Conservation (phyloP, 2,888 invertebrate species). For the Leptinotarsa peninsularis region DNA sequence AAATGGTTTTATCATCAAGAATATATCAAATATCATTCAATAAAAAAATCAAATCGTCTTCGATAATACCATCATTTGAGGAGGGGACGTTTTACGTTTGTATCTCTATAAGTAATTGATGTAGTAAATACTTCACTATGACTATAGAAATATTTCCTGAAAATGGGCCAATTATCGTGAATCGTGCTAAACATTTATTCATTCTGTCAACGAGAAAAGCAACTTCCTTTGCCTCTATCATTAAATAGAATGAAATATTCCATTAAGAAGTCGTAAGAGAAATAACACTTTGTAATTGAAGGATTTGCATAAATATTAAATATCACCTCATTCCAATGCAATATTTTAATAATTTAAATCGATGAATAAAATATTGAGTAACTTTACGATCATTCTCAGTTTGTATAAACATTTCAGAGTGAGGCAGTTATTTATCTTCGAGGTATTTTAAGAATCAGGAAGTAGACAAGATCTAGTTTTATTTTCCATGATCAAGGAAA, state of each 20-base stretch:
- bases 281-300: conserved; percentile 2
- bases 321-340: background rate
- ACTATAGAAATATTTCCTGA: background rate
- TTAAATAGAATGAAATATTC: conserved; percentile 17
- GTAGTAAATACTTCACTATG: background rate
- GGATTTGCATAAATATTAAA: conserved; percentile 7
- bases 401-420: background rate
- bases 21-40: no score
- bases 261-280: background rate
- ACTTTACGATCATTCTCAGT: background rate
- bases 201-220: background rate
- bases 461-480: background rate
- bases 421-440: background rate
- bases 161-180: conserved; percentile 9
- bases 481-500: background rate
- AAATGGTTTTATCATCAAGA: no score
- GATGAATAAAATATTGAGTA: conserved; percentile 7
- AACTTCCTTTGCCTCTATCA: conserved; percentile 7
- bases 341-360: background rate
- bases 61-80: background rate
- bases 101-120: background rate
- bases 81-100: no score
- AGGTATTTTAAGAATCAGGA: conserved; percentile 7
- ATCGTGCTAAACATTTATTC: conserved; percentile 18
- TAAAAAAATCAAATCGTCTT: no score